Conservation (phyloP, 2,888 invertebrate genomes). For the Amblyjoppa proteus region DNA sequence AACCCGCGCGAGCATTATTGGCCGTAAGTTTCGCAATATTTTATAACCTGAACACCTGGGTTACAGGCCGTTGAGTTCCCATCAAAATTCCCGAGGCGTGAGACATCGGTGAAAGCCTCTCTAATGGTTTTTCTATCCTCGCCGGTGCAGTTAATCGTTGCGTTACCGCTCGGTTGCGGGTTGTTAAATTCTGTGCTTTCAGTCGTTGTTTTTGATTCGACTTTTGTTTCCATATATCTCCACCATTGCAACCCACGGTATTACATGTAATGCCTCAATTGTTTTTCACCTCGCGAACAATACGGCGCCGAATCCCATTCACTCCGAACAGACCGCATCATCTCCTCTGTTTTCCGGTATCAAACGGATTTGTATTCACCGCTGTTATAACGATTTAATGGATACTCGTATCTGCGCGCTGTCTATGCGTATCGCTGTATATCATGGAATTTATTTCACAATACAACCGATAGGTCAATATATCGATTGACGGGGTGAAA, state of each 20-base stretch:
- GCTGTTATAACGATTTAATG: slow-evolving; percentile 46
- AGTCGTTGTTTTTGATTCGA: not conserved
- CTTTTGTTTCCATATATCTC: slow-evolving; percentile 1
- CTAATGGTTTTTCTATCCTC: slow-evolving; percentile 12
- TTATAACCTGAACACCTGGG: slow-evolving; percentile 31
- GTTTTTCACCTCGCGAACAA: slow-evolving; percentile 27
- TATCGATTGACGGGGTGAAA: slow-evolving; percentile 61
- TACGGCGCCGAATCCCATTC: slow-evolving; percentile 10
- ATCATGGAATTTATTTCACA: slow-evolving; percentile 53
- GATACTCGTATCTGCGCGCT: slow-evolving; percentile 24
- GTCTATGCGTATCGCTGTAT: slow-evolving; percentile 34
- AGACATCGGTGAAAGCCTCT: slow-evolving; percentile 31
- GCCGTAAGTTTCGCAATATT: slow-evolving; percentile 27
- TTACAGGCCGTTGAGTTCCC: slow-evolving; percentile 17
- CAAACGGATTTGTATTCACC: slow-evolving; percentile 57
- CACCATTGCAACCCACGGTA: slow-evolving; percentile 3
- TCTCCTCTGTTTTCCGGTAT: slow-evolving; percentile 29
- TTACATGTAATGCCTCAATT: slow-evolving; percentile 5
- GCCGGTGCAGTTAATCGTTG: slow-evolving; percentile 4
- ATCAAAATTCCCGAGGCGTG: slow-evolving; percentile 43
- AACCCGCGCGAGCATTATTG: not conserved
- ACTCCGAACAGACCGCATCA: not conserved
- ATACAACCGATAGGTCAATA: slow-evolving; percentile 55
- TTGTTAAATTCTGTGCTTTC: slow-evolving; percentile 4
- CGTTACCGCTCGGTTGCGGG: not conserved